Base-by-base conservation (phyloP, 2,888 invertebrate species). In the Tupiocoris notatus region DNA sequence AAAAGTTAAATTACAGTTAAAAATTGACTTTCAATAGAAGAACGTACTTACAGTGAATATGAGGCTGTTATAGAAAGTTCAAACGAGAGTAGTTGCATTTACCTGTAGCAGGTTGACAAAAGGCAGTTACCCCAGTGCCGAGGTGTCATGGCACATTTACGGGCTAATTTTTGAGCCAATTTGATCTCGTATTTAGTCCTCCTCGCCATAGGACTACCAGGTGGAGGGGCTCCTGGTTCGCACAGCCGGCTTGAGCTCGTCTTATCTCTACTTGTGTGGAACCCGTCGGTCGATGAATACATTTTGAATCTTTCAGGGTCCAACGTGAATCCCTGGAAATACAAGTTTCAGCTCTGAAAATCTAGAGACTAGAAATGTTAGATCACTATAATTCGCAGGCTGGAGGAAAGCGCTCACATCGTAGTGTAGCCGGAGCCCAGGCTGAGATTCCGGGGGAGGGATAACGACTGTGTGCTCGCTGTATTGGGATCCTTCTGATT, bases 101-200 rank as follows among this genome's bases (percentile, higher is more conserved):
- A 84, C 85, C 84, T 95, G 83, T 94, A 94, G 82, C 94, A 95
- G 0, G 95, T 92, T 56, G 93, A 92, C 6, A 95, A 87, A 20
- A 95, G 85, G 84, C 93, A 96, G 84, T 93, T 92, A 2, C 96
- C 94, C 97, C 97, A 98, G n/a, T 91, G 87, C 81, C 93, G 92
- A 0, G 97, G 95, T 67, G 90, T 89, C 77, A 86, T 85, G 56
- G 87, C 86, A 83, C 88, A 84, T 79, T 81, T 80, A 82, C 88
- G 86, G 20, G 92, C 92, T 82, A 89, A 86, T 87, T 92, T 92
- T 85, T 96, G 96, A 2, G 97, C 95, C 16, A 92, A 90, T 83
- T 93, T 94, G 18, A 97, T 93, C 86, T 98, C 98, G 81, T 98
- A 96, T 83, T 97, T 96, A 7, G 97, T 97, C 80, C 98, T 87